Base-by-base conservation (phyloP, 2,797 vertebrate genomes). In the Chelon auratus region DNA sequence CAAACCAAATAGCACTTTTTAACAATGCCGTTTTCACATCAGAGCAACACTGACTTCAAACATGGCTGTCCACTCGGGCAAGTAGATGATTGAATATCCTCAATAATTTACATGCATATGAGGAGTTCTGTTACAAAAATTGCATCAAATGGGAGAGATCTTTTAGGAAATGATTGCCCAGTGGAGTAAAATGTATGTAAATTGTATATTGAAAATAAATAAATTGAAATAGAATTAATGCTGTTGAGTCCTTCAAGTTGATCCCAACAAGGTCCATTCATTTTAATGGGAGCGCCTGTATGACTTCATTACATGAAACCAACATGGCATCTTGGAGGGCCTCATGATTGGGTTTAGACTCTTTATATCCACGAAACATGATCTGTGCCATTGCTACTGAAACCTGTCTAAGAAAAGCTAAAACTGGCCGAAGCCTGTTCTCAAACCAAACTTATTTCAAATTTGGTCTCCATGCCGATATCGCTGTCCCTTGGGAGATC, bases 41-140 rank as follows among this genome's bases (percentile, higher is more conserved):
- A 90, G 78, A 88, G 83, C 83, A 55, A 60, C 40, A 2, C 56
- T 58, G 86, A 85, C 85, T 89, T 89, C 85, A 88, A 89, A 85
- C 82, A 80, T 72, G 58, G 62, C 68, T 80, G 54, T 51, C 72
- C 73, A 75, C 72, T 84, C 51, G 51, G 68, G 82, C 59, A 72
- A 75, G 68, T 40, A 69, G 52, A 71, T 71, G 57, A 85, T 36
- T 81, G 78, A 85, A 61, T 61, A 47, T 55, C 26, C 30, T 68
- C 24, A 62, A 48, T 72, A 56, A 67, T 85, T 76, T 67, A 55
- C 67, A 18, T 33, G 0, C 59, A n/a, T 51, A 55, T 67, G 55
- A 85, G 75, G 52, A 75, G 40, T 30, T 68, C 17, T 20, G 39
- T 78, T 57, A 59, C 39, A 24, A 61, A 26, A 75, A 81, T 60